Percentiles rank a stretch among this genome's conserved stretches.
These are phyloP conservation scores for Leucophenga varia DNA, from an alignment of 1,140 invertebrate genomes.

Conservation along the genomic window DNA sequence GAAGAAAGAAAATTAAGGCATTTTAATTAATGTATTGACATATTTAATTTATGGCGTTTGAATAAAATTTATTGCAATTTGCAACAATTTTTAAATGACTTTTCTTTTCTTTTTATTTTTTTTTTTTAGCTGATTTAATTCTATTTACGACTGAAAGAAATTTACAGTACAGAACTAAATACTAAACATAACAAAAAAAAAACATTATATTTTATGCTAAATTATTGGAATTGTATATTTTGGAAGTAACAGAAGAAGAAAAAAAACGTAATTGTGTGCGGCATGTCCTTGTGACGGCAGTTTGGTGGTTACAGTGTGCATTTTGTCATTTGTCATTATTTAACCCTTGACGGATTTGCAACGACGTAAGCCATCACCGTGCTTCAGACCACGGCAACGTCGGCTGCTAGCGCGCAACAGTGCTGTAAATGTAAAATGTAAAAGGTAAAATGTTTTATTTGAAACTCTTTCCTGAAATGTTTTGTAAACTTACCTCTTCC, in stretches of 20 bases:
- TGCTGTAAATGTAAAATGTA: not conserved
- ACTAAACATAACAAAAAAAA: too few species aligned
- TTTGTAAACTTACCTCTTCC: too few species aligned
- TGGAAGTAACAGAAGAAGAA: slow-evolving; percentile 1
- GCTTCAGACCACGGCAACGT: slow-evolving; percentile 5
- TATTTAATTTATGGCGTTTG: slow-evolving; percentile 50
- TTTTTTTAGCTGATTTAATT: too few species aligned
- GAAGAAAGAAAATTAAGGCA: slow-evolving; percentile 41
- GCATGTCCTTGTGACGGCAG: not conserved
- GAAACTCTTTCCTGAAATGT: too few species aligned
- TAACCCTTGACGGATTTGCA: slow-evolving; percentile 1
- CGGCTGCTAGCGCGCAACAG: slow-evolving; percentile 11
- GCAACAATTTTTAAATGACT: slow-evolving; percentile 8
- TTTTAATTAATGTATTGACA: slow-evolving; percentile 56
- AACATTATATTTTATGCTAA: slow-evolving; percentile 32
- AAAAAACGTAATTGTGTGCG: not conserved
- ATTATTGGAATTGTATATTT: too few species aligned
- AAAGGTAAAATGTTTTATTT: too few species aligned
- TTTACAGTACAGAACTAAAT: too few species aligned
- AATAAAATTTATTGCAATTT: slow-evolving; percentile 19
- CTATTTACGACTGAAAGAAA: too few species aligned
- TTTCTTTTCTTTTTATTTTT: too few species aligned
- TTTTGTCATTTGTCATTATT: too few species aligned
- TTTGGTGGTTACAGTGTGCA: too few species aligned
- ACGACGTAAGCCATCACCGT: not conserved